Conservation (phyloP, 2,888 invertebrate genomes). For the Dorcus hopei region DNA sequence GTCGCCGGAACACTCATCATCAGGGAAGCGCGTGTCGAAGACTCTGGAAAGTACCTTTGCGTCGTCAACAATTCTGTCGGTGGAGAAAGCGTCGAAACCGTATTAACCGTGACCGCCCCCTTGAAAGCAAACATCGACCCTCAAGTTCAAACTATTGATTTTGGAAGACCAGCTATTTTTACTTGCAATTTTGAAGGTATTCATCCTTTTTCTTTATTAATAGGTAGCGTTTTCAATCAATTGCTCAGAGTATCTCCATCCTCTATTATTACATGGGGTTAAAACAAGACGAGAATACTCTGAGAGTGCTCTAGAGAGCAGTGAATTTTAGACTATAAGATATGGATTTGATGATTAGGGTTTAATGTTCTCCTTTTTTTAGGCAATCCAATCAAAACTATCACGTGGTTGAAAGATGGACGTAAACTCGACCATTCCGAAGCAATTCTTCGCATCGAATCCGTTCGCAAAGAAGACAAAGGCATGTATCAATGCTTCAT, state of each 20-base stretch:
- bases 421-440: conserved; percentile 80
- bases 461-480: conserved; percentile 90
- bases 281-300: too few relatives aligned
- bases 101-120: conserved; percentile 88
- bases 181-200: conserved; percentile 82
- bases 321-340: neutral
- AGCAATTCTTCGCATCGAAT: conserved; percentile 78
- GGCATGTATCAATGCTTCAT: conserved; percentile 98
- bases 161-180: conserved; percentile 87
- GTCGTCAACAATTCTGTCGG: conserved; percentile 94
- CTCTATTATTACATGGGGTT: too few relatives aligned
- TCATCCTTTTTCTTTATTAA: neutral
- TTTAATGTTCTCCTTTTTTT: neutral
- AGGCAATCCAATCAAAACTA: conserved; percentile 81
- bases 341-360: neutral
- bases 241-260: too few relatives aligned
- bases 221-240: too few relatives aligned
- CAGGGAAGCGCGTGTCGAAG: conserved; percentile 84
- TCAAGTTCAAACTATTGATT: conserved; percentile 83
- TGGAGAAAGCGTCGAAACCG: conserved; percentile 88
- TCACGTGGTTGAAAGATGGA: conserved; percentile 92
- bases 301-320: too few relatives aligned
- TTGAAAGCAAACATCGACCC: conserved; percentile 86
- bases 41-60: conserved; percentile 92
- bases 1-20: conserved; percentile 93